Evolutionary conservation across 2,113 vertebrate genomes (phyloP).

Genomic region (Picathartes gymnocephalus): DNA sequence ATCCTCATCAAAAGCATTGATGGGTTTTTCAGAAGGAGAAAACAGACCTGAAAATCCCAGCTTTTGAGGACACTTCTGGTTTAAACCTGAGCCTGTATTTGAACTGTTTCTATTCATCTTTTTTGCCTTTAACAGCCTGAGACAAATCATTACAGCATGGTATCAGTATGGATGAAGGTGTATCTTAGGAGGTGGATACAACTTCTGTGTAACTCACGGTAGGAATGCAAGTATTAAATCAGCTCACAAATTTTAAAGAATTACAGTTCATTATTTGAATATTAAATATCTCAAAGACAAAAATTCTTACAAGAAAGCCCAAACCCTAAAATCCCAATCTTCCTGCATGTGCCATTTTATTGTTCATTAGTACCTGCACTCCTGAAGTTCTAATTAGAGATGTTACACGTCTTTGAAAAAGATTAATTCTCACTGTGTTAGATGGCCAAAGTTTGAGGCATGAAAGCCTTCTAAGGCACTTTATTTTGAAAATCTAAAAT

Average conservation of each 20-base stretch:
- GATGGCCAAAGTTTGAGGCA: not conserved
- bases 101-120: not conserved
- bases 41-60: not conserved
- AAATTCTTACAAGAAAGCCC: not conserved
- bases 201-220: not conserved
- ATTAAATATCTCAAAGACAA: not conserved
- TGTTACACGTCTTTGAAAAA: not conserved
- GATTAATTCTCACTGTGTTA: not conserved
- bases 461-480: not conserved
- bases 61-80: not conserved
- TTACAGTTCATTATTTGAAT: not conserved
- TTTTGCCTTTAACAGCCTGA: not conserved
- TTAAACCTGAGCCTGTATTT: not conserved
- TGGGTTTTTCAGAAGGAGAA: slow-evolving; percentile 18
- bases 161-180: accelerated
- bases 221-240: not conserved
- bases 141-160: not conserved
- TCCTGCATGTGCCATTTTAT: not conserved
- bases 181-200: not conserved
- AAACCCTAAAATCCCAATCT: not conserved
- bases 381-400: not conserved
- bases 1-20: slow-evolving; percentile 5
- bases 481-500: not conserved
- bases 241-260: not conserved
- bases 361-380: not conserved